phyloP scores from a whole-genome alignment of 2,797 vertebrate species.

The Manis javanica region DNA sequence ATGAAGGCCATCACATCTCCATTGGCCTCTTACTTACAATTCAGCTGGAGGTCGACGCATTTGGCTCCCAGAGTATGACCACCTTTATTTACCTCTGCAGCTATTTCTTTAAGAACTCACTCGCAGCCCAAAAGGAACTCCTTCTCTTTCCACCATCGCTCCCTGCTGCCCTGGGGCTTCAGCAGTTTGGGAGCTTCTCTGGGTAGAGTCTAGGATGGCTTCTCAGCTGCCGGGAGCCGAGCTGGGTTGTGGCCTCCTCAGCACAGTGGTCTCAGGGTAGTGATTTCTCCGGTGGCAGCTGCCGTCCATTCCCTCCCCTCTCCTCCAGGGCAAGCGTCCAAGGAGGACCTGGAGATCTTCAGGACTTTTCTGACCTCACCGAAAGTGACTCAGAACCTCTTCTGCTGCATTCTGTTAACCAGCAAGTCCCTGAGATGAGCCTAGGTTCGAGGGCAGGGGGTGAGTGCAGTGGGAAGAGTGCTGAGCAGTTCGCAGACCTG shows the following conservation, averaged over 20 bases:
- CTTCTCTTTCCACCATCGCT: background rate
- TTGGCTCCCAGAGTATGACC: background rate
- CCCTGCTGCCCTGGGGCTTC: too few relatives aligned
- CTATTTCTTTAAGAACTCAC: background rate
- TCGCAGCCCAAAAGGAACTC: background rate
- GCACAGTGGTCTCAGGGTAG: background rate
- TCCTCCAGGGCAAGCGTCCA: background rate
- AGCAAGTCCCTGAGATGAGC: background rate
- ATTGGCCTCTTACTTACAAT: background rate
- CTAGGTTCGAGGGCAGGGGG: background rate
- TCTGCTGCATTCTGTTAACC: background rate
- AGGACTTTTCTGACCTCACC: background rate
- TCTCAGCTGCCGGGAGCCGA: background rate
- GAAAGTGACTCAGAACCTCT: background rate
- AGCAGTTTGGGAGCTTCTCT: background rate
- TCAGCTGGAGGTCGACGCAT: background rate
- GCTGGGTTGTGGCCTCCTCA: background rate
- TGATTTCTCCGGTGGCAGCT: background rate
- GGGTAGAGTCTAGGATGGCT: background rate
- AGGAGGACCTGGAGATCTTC: background rate
- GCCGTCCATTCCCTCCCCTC: rapidly evolving
- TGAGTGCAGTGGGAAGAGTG: too few relatives aligned
- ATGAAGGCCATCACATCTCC: background rate
- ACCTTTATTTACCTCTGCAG: background rate
- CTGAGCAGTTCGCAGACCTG: background rate